These are phyloP conservation scores for Oostethus manadensis DNA, from an alignment of 2,113 vertebrate genomes.

Conservation along the genomic window DNA sequence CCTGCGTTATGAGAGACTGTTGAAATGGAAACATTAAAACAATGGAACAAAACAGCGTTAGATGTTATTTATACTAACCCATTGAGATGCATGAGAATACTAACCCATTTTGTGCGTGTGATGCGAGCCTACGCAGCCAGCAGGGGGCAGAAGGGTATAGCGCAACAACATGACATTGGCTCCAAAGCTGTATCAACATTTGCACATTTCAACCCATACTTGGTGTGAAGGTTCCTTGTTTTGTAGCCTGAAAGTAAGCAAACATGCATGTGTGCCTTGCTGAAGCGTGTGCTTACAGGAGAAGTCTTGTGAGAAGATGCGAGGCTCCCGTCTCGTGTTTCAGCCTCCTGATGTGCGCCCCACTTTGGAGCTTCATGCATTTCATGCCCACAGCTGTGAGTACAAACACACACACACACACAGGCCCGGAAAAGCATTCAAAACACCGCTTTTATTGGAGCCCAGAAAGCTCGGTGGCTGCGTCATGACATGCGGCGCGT, in stretches of 20 bases:
- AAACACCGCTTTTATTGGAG: slow-evolving; percentile 6
- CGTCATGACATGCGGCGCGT: no score
- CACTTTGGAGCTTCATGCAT: slow-evolving; percentile 14
- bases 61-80: background rate
- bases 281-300: background rate
- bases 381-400: slow-evolving; percentile 18
- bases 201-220: no score
- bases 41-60: slow-evolving; percentile 9
- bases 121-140: background rate
- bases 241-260: background rate
- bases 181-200: no score
- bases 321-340: background rate
- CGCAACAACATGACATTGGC: background rate
- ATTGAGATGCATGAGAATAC: background rate
- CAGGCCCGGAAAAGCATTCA: slow-evolving; percentile 1
- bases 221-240: background rate
- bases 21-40: slow-evolving; percentile 48
- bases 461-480: background rate
- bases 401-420: slow-evolving; percentile 7
- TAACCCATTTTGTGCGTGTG: background rate
- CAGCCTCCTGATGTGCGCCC: background rate
- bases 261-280: background rate
- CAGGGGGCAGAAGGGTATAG: background rate
- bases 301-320: background rate
- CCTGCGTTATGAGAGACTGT: slow-evolving; percentile 47